phyloP scores from a whole-genome alignment of 1,140 invertebrate species.

The Aleiodes sp. region DNA sequence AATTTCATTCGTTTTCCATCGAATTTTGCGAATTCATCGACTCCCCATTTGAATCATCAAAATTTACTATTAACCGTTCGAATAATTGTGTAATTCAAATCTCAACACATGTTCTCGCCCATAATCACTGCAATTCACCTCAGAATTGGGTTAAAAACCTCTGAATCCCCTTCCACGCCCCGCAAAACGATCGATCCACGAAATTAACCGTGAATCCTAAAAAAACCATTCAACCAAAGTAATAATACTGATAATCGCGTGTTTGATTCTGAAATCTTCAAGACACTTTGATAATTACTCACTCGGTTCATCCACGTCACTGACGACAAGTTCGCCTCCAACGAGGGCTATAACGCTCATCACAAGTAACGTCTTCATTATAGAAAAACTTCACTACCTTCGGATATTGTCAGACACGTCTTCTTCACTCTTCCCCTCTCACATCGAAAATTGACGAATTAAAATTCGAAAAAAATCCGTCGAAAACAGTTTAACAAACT shows the following conservation, averaged over 20 bases:
- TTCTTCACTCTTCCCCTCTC: neutral
- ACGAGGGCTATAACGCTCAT: conserved; percentile 47
- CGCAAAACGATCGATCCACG: no score
- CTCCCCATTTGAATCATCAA: no score
- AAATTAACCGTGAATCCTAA: no score
- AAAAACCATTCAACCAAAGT: neutral
- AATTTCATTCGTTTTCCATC: no score
- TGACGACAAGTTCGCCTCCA: conserved; percentile 43
- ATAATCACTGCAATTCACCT: no score
- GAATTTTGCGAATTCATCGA: no score
- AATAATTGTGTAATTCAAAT: no score
- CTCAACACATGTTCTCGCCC: no score
- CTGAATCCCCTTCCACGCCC: no score
- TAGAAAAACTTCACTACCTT: neutral
- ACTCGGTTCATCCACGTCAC: conserved; percentile 51
- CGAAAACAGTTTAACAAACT: neutral
- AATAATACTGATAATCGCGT: neutral
- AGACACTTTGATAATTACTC: conserved; percentile 39
- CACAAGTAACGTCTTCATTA: conserved; percentile 47
- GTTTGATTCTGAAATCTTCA: neutral
- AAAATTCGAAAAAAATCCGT: neutral
- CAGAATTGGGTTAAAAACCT: no score
- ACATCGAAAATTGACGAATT: neutral
- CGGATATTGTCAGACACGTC: neutral
- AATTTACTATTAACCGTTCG: no score